These are phyloP conservation scores for Caranx melampygus DNA, from an alignment of 2,113 vertebrate genomes.

Conservation along the genomic window DNA sequence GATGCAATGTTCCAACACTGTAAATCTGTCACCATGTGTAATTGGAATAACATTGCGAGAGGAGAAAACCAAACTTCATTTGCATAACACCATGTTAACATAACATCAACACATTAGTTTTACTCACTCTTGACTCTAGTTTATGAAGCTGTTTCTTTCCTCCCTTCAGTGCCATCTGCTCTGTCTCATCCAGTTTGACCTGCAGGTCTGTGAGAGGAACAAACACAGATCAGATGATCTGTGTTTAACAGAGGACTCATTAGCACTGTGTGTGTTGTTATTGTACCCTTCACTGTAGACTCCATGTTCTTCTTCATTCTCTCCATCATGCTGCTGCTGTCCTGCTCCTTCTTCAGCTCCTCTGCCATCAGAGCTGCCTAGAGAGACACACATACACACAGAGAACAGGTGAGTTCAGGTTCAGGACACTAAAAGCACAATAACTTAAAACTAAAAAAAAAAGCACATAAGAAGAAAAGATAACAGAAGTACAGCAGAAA, in stretches of 20 bases:
- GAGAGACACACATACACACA: conserved; percentile 12
- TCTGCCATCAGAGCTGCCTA: conserved; percentile 97
- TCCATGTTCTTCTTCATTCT: conserved; percentile 96
- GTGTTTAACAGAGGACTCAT: no score
- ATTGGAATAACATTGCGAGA: no score
- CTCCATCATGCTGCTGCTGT: conserved; percentile 89
- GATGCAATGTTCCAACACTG: no score
- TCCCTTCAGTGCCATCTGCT: conserved; percentile 91
- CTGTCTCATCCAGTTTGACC: conserved; percentile 89
- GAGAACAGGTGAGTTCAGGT: neutral
- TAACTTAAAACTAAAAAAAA: neutral
- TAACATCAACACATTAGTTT: neutral
- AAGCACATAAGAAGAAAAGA: no score
- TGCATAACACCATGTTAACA: neutral
- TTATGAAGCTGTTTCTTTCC: conserved; percentile 94
- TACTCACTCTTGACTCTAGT: conserved; percentile 88
- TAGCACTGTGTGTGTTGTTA: neutral
- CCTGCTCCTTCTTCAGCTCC: conserved; percentile 97
- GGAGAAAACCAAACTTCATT: no score
- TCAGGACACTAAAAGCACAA: neutral
- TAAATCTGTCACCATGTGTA: no score
- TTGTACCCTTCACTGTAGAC: conserved; percentile 83
- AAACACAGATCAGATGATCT: neutral
- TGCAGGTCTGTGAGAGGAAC: conserved; percentile 84
- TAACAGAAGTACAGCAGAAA: neutral